Evolutionary conservation across 2,888 invertebrate genomes (phyloP), one percentile per base, ranked within the genome.

Genomic region (Scelioninae gen. 1): DNA sequence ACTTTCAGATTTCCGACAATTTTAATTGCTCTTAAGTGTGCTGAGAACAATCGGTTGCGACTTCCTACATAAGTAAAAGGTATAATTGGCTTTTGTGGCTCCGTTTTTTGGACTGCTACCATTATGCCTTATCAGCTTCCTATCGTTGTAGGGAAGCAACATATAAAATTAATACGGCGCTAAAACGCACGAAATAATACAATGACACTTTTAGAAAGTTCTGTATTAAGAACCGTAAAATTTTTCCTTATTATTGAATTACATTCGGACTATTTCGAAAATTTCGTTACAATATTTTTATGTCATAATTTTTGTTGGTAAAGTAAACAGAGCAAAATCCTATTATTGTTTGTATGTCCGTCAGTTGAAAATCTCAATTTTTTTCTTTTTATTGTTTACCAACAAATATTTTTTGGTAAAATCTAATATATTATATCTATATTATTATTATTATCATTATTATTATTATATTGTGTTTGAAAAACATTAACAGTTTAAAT

Each of bases 1-100:
- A 79, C 72, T 72, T 79, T 79, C 72, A 62, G 51, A 79, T 66
- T 72, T 65, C 79, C 72, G 72, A 66, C 79, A 62, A 72, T 66
- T 79, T 72, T 72, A 79, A 79, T 79, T 79, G 56, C 69, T 38
- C 31, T 32, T 65, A 72, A 79, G 53, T 69, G 56, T 62, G 49
- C 34, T 23, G 69, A 63, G 77, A 69, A 77, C 77, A 77, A 77
- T 77, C 10, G 69, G 40, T 47, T 77, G 62, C 45, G 77, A 69
- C 74, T 63, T 74, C 40, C 55, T 55, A 74, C 77, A 78, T 69
- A 69, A 78, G 77, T 78, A 60, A 65, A 65, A 72, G 58, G 47
- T 60, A 65, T 72, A 79, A 66, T 79, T 60, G 71, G 79, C 66
- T 74, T 77, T 71, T 65, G 71, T 71, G 62, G 3, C 63, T 69